Percentiles rank a stretch among this genome's conserved stretches.
Evolutionary conservation across 1,140 invertebrate genomes (phyloP).

Genomic region (Chrysoperla carnea): DNA sequence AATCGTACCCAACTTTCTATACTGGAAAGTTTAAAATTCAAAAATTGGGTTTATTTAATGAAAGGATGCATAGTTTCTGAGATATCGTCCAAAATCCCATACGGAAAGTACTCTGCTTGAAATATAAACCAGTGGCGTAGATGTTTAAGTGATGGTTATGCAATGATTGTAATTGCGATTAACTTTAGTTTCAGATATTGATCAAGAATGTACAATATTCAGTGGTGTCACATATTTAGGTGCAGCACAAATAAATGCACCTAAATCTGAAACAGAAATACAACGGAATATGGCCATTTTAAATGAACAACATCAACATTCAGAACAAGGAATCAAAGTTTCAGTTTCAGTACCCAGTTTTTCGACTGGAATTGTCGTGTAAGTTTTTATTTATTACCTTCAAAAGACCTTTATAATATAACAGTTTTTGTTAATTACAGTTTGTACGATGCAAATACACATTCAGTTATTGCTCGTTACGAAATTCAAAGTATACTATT

Average conservation of each 20-base stretch:
- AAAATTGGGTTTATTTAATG: too few species aligned
- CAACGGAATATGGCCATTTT: slow-evolving; percentile 85
- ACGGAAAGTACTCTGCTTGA: too few species aligned
- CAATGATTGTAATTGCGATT: neutral
- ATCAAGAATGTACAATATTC: slow-evolving; percentile 80
- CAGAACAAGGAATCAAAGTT: slow-evolving; percentile 67
- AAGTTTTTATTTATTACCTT: slow-evolving; percentile 20
- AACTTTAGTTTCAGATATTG: slow-evolving; percentile 45
- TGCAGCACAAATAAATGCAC: slow-evolving; percentile 79
- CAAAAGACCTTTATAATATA: slow-evolving; percentile 1
- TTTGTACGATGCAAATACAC: slow-evolving; percentile 67
- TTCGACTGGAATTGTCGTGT: slow-evolving; percentile 69
- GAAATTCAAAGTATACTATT: slow-evolving; percentile 87
- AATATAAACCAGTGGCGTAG: too few species aligned
- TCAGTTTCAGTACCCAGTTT: slow-evolving; percentile 81
- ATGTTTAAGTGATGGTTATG: too few species aligned
- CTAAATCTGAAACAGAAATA: slow-evolving; percentile 88
- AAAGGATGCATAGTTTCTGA: too few species aligned
- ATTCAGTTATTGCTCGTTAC: slow-evolving; percentile 74
- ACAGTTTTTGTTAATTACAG: slow-evolving; percentile 31
- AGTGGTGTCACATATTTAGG: slow-evolving; percentile 90
- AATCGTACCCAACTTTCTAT: too few species aligned
- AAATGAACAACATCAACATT: slow-evolving; percentile 49
- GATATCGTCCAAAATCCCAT: too few species aligned
- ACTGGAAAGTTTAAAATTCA: too few species aligned